Conservation (phyloP, 2,113 vertebrate genomes). For the Camarhynchus parvulus region DNA sequence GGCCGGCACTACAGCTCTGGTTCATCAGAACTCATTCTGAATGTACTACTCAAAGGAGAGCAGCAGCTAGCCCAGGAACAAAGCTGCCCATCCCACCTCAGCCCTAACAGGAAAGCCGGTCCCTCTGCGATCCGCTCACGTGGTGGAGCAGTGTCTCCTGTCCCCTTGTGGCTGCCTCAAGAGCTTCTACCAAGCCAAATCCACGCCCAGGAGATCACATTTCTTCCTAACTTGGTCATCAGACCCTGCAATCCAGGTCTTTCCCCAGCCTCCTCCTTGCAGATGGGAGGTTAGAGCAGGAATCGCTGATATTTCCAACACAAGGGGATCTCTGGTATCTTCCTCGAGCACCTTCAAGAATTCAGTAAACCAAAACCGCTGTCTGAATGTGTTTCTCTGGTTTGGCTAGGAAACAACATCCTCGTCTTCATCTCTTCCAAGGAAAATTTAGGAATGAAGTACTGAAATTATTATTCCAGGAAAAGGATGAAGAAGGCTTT, state of each 20-base stretch:
- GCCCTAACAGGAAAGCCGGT: neutral
- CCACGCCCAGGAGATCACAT: neutral
- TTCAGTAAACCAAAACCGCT: conserved; percentile 15
- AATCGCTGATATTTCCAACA: neutral
- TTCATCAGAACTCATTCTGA: neutral
- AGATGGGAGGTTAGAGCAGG: neutral
- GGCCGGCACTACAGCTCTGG: conserved; percentile 14
- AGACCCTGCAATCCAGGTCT: neutral
- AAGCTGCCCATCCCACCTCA: neutral
- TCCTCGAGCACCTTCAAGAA: conserved; percentile 5
- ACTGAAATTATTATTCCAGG: neutral
- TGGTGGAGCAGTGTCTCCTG: neutral
- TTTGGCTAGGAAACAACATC: neutral
- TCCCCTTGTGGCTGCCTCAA: neutral
- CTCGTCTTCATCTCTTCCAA: neutral
- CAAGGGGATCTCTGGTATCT: neutral
- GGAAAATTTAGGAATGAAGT: neutral
- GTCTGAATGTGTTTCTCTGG: conserved; percentile 37
- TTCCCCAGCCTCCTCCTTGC: neutral
- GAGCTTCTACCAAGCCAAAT: conserved; percentile 6
- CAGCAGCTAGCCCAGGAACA: neutral
- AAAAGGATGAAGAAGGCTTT: neutral
- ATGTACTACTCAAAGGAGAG: conserved; percentile 46
- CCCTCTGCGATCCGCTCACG: neutral
- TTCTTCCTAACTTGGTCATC: neutral